Evolutionary conservation across 2,888 invertebrate genomes (phyloP), one percentile per base, ranked within the genome.

Genomic region (Caenorhabditis macrosperma): DNA sequence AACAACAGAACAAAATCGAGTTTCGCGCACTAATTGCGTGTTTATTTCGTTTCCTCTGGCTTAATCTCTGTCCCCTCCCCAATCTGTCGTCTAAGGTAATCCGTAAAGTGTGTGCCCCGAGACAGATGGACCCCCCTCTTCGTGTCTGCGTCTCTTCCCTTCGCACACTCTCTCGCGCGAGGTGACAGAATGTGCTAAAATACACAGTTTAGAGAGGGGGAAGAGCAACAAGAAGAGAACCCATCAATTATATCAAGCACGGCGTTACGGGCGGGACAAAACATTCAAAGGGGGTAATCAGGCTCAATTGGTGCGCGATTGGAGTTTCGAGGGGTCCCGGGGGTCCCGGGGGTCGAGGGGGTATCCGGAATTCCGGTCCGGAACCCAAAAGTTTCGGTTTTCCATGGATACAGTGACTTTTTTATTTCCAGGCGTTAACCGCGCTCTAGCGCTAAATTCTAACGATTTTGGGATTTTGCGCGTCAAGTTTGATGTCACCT

Each of bases 21-120:
- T 38, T 38, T 38, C 38, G 7, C 38, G 38, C 38, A 38, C 38
- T 38, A 38, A 38, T 38, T 38, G 38, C 38, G 38, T 38, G 38
- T 38, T 38, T 38, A 38, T 38, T 38, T 38, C 12, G 38, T 9
- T 33, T 33, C 33, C 9, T 9, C 33, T 33, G 6, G 3, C 44
- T 20, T 44, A 44, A 44, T 44, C 44, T 44, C 17, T 17, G n/a
- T n/a, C n/a, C n/a, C n/a, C n/a, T n/a, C 38, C 50, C 33, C 68
- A 68, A 68, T 68, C 68, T 68, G 68, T 68, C 68, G 48, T 12
- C 33, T 15, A 50, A 67, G 69, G 69, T 69, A 69, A 69, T 69
- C 69, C 69, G 46, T 69, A 69, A 69, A 69, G 69, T 69, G 69
- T 61, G 26, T 30, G 24, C 33, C 20, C 26, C 15, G 15, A 44